Evolutionary conservation across 2,888 invertebrate species (phyloP).

Genomic region (Pollenia amentaria): DNA sequence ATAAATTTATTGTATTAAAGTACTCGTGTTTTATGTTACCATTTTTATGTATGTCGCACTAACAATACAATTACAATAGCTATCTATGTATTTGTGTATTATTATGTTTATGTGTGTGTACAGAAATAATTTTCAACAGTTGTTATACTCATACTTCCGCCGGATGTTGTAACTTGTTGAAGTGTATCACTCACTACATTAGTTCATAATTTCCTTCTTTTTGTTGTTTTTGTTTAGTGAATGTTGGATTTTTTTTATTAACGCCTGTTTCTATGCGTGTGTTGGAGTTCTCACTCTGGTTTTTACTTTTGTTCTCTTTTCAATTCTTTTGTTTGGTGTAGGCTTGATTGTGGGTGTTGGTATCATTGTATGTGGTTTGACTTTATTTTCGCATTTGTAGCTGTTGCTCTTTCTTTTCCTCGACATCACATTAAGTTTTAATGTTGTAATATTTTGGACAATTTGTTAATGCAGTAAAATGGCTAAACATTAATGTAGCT

Average conservation of each 20-base stretch:
- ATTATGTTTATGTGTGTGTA: neutral
- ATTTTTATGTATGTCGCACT: neutral
- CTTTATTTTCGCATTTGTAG: neutral
- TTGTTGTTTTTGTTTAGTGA: slow-evolving; percentile 15
- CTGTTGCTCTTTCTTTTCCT: neutral
- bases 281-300: neutral
- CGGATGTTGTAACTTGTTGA: slow-evolving; percentile 65
- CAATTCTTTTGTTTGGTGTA: neutral
- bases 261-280: slow-evolving; percentile 14
- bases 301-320: neutral
- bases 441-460: slow-evolving; percentile 25
- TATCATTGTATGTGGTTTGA: slow-evolving; percentile 9
- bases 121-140: slow-evolving; percentile 40
- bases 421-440: slow-evolving; percentile 18
- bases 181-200: slow-evolving; percentile 35
- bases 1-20: neutral
- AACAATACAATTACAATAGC: neutral
- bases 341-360: neutral
- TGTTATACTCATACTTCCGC: slow-evolving; percentile 50
- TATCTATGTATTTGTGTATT: neutral
- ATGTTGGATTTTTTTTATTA: slow-evolving; percentile 21
- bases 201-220: slow-evolving; percentile 15
- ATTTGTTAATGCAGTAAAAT: slow-evolving; percentile 42
- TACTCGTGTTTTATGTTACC: neutral
- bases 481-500: slow-evolving; percentile 10